Conservation (phyloP, 2,113 vertebrate species). For the Zosterops hypoxanthus region DNA sequence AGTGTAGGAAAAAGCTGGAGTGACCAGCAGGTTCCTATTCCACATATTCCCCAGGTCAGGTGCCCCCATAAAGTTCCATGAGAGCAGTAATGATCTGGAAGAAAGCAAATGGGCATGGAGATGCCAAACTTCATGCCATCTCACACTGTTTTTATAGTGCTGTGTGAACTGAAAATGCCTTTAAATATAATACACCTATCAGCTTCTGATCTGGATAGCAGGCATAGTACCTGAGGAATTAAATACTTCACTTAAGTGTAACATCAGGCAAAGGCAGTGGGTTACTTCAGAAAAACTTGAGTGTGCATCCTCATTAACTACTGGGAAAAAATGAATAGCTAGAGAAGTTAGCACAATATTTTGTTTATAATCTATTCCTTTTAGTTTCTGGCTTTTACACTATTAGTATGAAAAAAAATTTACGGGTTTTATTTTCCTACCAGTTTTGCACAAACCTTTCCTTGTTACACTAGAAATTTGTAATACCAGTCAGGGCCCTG, state of each 20-base stretch:
- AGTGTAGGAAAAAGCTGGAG: neutral
- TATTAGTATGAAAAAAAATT: neutral
- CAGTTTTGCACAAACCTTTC: neutral
- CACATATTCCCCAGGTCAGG: accelerated
- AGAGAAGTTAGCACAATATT: neutral
- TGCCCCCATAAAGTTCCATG: neutral
- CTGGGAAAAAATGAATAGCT: neutral
- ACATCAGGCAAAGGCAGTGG: neutral
- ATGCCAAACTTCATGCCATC: neutral
- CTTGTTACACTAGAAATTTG: neutral
- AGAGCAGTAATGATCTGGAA: neutral
- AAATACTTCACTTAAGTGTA: neutral
- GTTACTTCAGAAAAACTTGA: neutral
- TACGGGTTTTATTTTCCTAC: neutral
- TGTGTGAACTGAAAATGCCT: neutral
- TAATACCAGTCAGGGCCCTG: neutral
- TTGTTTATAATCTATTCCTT: neutral
- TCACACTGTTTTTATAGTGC: neutral
- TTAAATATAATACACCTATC: neutral
- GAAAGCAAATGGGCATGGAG: neutral
- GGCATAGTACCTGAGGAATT: neutral
- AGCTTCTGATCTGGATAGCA: neutral
- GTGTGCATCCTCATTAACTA: neutral
- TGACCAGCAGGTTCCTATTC: neutral
- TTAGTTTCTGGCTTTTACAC: neutral